These are phyloP conservation scores for Lichenostomus cassidix DNA, from an alignment of 2,113 vertebrate species.

Conservation along the genomic window DNA sequence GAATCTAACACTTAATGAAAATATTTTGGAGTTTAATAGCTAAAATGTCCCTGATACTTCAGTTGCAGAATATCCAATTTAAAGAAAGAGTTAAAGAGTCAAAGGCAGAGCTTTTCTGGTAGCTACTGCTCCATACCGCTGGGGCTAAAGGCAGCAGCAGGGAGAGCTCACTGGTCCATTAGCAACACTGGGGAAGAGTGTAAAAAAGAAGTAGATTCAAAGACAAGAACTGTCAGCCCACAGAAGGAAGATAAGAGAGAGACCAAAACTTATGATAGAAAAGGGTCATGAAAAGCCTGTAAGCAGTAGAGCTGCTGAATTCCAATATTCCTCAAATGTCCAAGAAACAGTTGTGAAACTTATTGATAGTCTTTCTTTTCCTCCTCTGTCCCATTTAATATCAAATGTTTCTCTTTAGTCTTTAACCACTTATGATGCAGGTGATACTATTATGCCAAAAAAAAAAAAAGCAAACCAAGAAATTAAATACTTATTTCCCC, in stretches of 20 bases:
- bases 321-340: neutral
- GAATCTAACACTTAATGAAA: neutral
- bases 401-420: neutral
- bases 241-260: neutral
- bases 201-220: neutral
- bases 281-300: neutral
- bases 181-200: neutral
- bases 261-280: neutral
- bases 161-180: neutral
- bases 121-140: neutral
- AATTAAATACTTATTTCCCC: neutral
- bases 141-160: neutral
- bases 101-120: neutral
- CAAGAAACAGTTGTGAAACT: neutral
- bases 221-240: neutral
- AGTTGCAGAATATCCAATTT: neutral
- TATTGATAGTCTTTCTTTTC: neutral
- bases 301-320: neutral
- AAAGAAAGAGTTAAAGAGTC: neutral
- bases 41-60: neutral
- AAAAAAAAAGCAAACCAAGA: neutral
- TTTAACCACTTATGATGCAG: neutral
- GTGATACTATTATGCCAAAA: neutral
- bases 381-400: neutral
- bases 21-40: neutral